Percentiles rank a stretch among this genome's conserved stretches.
Conservation (phyloP, 2,113 vertebrate species). For the Hiodon alosoides region DNA sequence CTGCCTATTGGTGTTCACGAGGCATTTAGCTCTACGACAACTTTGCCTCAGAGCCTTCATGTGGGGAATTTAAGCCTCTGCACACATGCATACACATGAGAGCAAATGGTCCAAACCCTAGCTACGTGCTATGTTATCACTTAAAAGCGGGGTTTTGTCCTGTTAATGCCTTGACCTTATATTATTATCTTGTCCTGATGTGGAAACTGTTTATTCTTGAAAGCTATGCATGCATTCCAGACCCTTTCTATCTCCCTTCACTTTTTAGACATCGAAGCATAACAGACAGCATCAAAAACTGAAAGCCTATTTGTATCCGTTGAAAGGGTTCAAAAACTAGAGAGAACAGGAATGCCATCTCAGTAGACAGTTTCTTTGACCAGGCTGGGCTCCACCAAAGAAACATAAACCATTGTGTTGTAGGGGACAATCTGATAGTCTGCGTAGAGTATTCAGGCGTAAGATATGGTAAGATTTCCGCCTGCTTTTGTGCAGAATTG, state of each 20-base stretch:
- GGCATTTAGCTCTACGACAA: constrained; percentile 28
- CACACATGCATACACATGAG: background rate
- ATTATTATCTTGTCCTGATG: constrained; percentile 4
- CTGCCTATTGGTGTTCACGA: constrained; percentile 25
- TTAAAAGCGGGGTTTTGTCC: background rate
- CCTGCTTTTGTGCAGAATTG: constrained; percentile 25
- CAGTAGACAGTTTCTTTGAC: constrained; percentile 38
- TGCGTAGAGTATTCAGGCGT: no score
- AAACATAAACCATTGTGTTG: no score
- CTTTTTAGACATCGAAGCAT: constrained; percentile 53
- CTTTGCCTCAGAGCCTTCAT: constrained; percentile 16
- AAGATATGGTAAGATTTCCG: background rate
- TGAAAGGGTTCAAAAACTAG: constrained; percentile 44
- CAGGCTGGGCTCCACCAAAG: constrained; percentile 10
- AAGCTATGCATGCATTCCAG: background rate
- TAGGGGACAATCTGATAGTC: no score
- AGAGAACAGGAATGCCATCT: constrained; percentile 47
- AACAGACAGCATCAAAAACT: constrained; percentile 40
- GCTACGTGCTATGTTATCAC: background rate
- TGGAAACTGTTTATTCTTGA: constrained; percentile 12
- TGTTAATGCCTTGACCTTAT: background rate
- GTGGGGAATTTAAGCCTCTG: constrained; percentile 9
- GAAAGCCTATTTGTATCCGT: constrained; percentile 49
- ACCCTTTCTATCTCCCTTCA: constrained; percentile 46
- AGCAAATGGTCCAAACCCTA: constrained; percentile 1